A percentile compares a stretch with the other conserved stretches of the same genome.
Conservation (phyloP, 2,113 vertebrate genomes). For the Salvelinus sp. region DNA sequence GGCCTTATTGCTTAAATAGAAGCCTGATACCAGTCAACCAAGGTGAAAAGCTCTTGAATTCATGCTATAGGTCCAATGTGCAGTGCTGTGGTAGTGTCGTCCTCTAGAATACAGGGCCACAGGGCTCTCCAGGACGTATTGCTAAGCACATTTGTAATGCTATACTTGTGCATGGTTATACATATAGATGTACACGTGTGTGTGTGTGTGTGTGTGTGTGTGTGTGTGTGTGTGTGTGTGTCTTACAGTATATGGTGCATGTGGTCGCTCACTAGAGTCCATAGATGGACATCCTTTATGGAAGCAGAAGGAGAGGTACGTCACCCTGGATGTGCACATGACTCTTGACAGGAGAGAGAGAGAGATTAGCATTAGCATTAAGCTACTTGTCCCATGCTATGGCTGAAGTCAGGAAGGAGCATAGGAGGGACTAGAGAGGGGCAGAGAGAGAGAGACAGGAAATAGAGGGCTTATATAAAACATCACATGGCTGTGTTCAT, state of each 20-base stretch:
- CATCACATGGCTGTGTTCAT: not conserved
- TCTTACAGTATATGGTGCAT: not conserved
- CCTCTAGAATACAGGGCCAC: too few species aligned
- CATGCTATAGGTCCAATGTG: too few species aligned
- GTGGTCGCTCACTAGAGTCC: not conserved
- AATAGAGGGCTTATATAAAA: not conserved
- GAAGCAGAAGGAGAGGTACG: conserved; percentile 41
- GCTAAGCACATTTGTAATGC: too few species aligned
- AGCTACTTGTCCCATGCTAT: conserved; percentile 45
- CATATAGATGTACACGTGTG: not conserved
- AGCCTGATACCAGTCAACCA: too few species aligned
- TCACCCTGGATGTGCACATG: conserved; percentile 57
- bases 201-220: not conserved
- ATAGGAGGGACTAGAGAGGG: not conserved
- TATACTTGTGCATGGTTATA: too few species aligned
- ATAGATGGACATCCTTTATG: not conserved
- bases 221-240: not conserved
- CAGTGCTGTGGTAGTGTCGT: too few species aligned
- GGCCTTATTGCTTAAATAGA: too few species aligned
- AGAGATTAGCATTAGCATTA: conserved; percentile 72
- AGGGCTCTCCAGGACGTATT: too few species aligned
- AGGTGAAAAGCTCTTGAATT: too few species aligned
- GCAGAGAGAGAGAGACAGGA: not conserved
- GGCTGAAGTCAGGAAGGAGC: conserved; percentile 44
- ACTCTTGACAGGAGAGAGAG: conserved; percentile 68